Evolutionary conservation across 2,797 vertebrate genomes (phyloP).

Genomic region (Austrolebias charrua): DNA sequence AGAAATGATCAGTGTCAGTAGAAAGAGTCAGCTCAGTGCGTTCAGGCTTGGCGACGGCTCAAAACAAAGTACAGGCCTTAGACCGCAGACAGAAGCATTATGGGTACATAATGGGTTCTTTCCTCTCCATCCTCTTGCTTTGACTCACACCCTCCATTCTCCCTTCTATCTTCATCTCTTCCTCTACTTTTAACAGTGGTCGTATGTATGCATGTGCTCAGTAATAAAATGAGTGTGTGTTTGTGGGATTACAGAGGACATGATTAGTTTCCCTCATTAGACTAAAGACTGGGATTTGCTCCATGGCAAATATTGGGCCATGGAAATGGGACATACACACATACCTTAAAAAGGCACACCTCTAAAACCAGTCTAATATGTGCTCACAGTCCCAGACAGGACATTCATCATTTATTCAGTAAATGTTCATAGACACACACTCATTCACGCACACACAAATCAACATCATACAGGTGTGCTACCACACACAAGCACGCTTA

Average conservation of each 20-base stretch:
- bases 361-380: slow-evolving; percentile 46
- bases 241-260: slow-evolving; percentile 63
- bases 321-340: slow-evolving; percentile 69
- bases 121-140: slow-evolving; percentile 28
- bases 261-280: slow-evolving; percentile 77
- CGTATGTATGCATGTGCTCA: slow-evolving; percentile 1
- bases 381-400: slow-evolving; percentile 39
- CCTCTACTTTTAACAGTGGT: slow-evolving; percentile 15
- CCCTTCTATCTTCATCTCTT: slow-evolving; percentile 20
- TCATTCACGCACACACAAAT: slow-evolving; percentile 9
- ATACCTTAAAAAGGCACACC: slow-evolving; percentile 38
- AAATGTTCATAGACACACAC: slow-evolving; percentile 32
- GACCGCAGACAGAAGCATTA: slow-evolving; percentile 53
- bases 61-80: slow-evolving; percentile 48
- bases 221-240: slow-evolving; percentile 38
- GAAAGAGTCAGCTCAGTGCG: slow-evolving; percentile 31
- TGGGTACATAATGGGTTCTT: slow-evolving; percentile 35
- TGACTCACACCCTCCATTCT: slow-evolving; percentile 24
- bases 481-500: slow-evolving; percentile 42
- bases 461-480: slow-evolving; percentile 3
- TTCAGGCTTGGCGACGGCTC: slow-evolving; percentile 43
- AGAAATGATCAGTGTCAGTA: slow-evolving; percentile 56
- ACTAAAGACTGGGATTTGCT: slow-evolving; percentile 68
- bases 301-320: slow-evolving; percentile 76
- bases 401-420: slow-evolving; percentile 59